Conservation (phyloP, 2,797 vertebrate genomes). For the Dryobates pubescens region DNA sequence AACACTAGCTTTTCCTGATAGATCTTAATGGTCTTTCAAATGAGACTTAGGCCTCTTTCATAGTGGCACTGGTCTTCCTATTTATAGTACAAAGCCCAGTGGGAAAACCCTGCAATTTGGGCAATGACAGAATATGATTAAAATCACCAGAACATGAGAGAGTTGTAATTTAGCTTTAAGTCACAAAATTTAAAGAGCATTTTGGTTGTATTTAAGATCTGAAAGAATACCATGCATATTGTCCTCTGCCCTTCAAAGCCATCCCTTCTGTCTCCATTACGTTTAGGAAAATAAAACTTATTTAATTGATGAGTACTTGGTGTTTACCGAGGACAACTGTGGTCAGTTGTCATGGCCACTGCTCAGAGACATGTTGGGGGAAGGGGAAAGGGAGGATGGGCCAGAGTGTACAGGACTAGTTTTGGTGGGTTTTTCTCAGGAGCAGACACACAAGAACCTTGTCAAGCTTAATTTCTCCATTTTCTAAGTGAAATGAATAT, state of each 20-base stretch:
- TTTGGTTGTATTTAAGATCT: not conserved
- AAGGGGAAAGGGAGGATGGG: too few relatives aligned
- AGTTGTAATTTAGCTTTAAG: not conserved
- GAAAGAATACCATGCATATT: not conserved
- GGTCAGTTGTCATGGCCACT: not conserved
- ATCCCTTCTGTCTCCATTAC: not conserved
- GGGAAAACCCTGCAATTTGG: not conserved
- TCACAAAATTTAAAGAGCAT: not conserved
- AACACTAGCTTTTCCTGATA: not conserved
- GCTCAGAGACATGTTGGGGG: rapidly evolving
- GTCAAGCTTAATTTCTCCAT: not conserved
- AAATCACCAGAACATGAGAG: not conserved
- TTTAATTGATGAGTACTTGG: not conserved
- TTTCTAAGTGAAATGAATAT: not conserved
- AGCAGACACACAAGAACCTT: not conserved
- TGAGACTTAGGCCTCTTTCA: not conserved
- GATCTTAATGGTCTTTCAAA: not conserved
- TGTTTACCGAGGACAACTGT: not conserved
- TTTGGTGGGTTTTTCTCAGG: not conserved
- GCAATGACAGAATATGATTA: not conserved
- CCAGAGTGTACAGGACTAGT: not conserved
- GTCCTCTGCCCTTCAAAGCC: not conserved
- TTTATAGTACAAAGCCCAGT: not conserved
- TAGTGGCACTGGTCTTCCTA: not conserved
- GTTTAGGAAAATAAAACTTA: not conserved